Conservation (phyloP, 2,797 vertebrate species). For the Odontamblyopus rebecca region DNA sequence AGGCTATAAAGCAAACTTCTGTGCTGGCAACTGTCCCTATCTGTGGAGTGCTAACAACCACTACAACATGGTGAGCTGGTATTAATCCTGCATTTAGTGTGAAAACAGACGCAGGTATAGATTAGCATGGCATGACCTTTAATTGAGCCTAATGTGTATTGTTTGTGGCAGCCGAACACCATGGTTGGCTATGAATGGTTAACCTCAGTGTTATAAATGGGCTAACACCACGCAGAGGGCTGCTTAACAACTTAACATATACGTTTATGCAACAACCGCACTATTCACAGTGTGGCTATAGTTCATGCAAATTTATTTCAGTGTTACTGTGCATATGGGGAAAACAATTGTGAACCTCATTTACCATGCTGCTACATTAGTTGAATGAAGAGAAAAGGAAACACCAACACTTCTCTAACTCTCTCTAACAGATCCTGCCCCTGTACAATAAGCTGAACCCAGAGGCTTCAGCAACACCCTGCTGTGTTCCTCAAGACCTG, state of each 20-base stretch:
- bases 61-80: constrained; percentile 81
- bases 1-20: constrained; percentile 86
- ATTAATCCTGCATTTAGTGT: not conserved
- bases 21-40: constrained; percentile 83
- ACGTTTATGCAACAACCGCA: constrained; percentile 21
- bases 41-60: constrained; percentile 86
- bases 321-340: not conserved
- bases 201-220: constrained; percentile 53
- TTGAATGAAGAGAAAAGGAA: not conserved
- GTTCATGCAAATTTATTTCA: constrained; percentile 11
- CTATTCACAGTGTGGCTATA: constrained; percentile 4
- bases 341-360: constrained; percentile 1
- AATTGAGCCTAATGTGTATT: constrained; percentile 47
- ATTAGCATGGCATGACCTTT: constrained; percentile 14
- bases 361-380: not conserved
- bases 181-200: constrained; percentile 46
- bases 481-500: constrained; percentile 84
- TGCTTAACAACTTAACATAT: constrained; percentile 18
- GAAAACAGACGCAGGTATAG: not conserved
- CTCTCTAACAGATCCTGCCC: constrained; percentile 75
- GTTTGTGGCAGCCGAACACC: constrained; percentile 49
- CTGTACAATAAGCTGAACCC: constrained; percentile 86
- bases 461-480: constrained; percentile 80
- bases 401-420: not conserved
- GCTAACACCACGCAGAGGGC: constrained; percentile 50